These are phyloP conservation scores for Thaumatotibia leucotreta DNA, from an alignment of 1,140 invertebrate species.

Conservation along the genomic window DNA sequence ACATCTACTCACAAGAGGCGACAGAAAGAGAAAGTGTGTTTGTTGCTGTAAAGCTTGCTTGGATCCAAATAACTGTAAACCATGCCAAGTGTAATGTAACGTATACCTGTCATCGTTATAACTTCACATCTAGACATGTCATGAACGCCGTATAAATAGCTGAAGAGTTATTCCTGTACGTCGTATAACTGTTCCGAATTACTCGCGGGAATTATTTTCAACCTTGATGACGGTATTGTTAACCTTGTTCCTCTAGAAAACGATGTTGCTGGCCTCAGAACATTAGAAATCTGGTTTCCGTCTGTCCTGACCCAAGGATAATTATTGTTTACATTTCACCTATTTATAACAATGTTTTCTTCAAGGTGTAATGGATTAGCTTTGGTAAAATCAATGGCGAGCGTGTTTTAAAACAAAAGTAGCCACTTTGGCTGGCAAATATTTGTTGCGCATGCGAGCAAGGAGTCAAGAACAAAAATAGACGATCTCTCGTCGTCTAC, in stretches of 20 bases:
- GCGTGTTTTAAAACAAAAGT: background rate
- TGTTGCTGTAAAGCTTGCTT: background rate
- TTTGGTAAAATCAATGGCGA: background rate
- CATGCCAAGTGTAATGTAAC: background rate
- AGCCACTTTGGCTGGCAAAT: constrained; percentile 23
- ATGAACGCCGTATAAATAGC: constrained; percentile 16
- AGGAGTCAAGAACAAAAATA: constrained; percentile 41
- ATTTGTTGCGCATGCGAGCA: constrained; percentile 38
- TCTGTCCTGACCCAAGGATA: constrained; percentile 8
- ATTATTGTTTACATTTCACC: constrained; percentile 17
- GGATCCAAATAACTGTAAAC: background rate
- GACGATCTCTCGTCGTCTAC: constrained; percentile 37
- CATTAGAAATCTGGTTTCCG: constrained; percentile 22
- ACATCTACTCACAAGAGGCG: background rate
- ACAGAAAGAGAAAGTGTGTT: background rate
- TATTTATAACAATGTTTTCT: constrained; percentile 19
- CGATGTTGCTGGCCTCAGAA: constrained; percentile 41
- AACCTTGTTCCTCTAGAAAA: constrained; percentile 59
- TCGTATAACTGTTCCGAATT: constrained; percentile 32
- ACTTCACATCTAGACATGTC: background rate
- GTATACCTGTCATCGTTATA: background rate
- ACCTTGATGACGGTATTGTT: constrained; percentile 68
- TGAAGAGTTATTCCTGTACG: constrained; percentile 38
- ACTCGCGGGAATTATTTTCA: constrained; percentile 50
- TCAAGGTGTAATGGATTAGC: background rate